Conservation (phyloP, 1,140 invertebrate species). For the Euglossa dilemma region DNA sequence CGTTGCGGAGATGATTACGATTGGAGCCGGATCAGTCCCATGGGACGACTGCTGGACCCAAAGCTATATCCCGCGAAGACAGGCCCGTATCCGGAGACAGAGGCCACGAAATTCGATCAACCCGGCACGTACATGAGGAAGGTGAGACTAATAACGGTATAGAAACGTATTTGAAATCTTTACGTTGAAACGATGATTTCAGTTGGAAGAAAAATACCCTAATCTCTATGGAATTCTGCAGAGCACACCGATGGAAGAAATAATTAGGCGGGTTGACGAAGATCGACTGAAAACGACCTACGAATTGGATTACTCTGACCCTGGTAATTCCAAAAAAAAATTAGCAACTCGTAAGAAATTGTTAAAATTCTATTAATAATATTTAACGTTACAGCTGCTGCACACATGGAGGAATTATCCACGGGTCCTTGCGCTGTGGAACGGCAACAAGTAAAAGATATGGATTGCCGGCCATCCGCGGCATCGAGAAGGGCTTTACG, state of each 20-base stretch:
- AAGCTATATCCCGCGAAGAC: constrained; percentile 84
- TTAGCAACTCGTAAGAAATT: too few species aligned
- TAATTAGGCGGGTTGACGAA: constrained; percentile 82
- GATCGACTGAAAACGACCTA: constrained; percentile 85
- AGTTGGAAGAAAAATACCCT: constrained; percentile 84
- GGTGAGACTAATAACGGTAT: constrained; percentile 66
- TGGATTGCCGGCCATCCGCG: constrained; percentile 81
- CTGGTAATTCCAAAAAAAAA: too few species aligned
- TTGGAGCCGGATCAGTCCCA: constrained; percentile 78
- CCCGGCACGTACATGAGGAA: constrained; percentile 84
- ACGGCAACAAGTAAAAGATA: constrained; percentile 76
- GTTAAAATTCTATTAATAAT: too few species aligned
- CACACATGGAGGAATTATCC: not conserved
- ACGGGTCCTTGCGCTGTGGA: not conserved
- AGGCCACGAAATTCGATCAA: constrained; percentile 81
- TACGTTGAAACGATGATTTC: constrained; percentile 27
- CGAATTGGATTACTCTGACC: constrained; percentile 83
- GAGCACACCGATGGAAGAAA: constrained; percentile 82
- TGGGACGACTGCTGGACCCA: constrained; percentile 84
- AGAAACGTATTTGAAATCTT: not conserved
- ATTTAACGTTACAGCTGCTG: constrained; percentile 1
- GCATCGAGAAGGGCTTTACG: constrained; percentile 43
- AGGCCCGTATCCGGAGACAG: constrained; percentile 73
- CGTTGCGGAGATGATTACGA: constrained; percentile 70
- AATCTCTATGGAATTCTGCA: constrained; percentile 84